Conservation (phyloP, 1,140 invertebrate genomes). For the Rhagoletis zephyria region DNA sequence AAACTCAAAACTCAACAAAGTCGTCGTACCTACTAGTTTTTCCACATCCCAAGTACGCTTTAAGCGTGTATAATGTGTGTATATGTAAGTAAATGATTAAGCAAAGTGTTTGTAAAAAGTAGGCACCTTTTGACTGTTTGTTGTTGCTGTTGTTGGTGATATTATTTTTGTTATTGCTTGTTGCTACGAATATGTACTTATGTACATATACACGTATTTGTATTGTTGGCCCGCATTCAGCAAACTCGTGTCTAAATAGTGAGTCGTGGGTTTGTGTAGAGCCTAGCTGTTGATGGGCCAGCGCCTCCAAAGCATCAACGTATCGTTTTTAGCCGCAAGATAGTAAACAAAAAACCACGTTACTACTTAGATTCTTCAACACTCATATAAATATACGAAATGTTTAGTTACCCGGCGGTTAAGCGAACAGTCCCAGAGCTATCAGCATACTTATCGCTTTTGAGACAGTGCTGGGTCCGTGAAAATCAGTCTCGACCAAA, state of each 20-base stretch:
- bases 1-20: neutral
- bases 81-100: conserved; percentile 3
- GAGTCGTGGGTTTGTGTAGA: neutral
- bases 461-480: too few species aligned
- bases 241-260: neutral
- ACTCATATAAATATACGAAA: neutral
- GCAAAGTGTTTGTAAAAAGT: conserved; percentile 40
- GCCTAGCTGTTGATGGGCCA: neutral
- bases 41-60: conserved; percentile 48
- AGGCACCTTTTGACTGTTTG: neutral
- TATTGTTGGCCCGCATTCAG: neutral
- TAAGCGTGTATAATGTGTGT: conserved; percentile 9
- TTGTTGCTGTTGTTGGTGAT: neutral
- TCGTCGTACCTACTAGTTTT: conserved; percentile 39
- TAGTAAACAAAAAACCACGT: conserved; percentile 49
- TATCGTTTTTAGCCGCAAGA: conserved; percentile 34
- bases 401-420: neutral
- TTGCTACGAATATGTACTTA: too few species aligned
- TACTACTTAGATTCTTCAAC: conserved; percentile 39
- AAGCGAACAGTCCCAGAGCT: neutral
- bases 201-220: too few species aligned
- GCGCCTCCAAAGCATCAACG: neutral
- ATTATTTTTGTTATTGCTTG: neutral
- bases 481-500: too few species aligned
- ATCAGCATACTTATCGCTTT: neutral